Base-by-base conservation (phyloP, 1,140 invertebrate genomes). In the Brachionus angularis region DNA sequence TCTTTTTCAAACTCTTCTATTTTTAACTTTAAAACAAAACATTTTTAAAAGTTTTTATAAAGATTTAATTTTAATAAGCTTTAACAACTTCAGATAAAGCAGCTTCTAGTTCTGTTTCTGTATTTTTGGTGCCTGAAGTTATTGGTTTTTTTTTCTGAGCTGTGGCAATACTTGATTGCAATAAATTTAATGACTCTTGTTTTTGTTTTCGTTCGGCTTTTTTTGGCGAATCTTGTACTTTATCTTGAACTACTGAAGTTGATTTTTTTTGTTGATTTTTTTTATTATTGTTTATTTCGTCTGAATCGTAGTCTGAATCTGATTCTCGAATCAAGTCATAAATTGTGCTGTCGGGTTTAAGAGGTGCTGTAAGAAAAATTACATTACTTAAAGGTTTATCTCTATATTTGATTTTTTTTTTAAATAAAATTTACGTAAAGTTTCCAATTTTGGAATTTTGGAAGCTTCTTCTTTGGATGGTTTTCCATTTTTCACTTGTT, bases 201-300 rank as follows among this genome's bases (percentile, higher is more conserved):
- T 16, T 31, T 5, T 58, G 33, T 42, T 58, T 58, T 16, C 53
- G 18, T 3, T 31, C 5, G 1, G 33, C 3, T 25, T 58, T 58
- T 58, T 58, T 58, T 3, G 53, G 53, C 33, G 53, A 58, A 12
- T 58, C 53, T 8, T n/a, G n/a, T n/a, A 58, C 10, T 21, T 58
- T 58, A 10, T 33, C 31, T n/a, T 8, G 8, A 21, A 31, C n/a
- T n/a, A 36, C 16, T 21, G 10, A 5, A 23, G 4, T 5, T 42
- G 10, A n/a, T 42, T 58, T 58, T 10, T 12, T 8, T 25, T 21
- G 23, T 25, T 58, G 36, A 0, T 12, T 23, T 23, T 21, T 58
- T 23, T 58, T 58, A 18, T 58, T 58, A 39, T 58, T 58, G 33
- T 58, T 58, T 39, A 58, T 58, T 23, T 58, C 53, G n/a, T 58